Evolutionary conservation across 2,797 vertebrate genomes (phyloP), one percentile per base, ranked within the genome.

Genomic region (Hypotaenidia philippensis): DNA sequence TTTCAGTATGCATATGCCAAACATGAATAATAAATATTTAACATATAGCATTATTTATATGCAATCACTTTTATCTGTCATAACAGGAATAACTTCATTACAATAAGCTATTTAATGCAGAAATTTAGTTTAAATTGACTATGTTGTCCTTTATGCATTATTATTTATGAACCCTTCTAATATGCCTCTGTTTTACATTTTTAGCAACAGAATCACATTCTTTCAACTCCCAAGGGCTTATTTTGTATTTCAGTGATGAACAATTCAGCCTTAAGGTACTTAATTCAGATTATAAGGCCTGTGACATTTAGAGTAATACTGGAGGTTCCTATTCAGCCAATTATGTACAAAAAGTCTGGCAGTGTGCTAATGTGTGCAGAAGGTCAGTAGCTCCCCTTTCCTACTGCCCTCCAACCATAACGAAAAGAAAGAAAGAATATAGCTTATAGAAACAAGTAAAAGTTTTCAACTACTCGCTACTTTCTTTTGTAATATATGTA

Each of bases 1-100:
- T 94, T 96, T 94, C 81, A 87, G 32, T 49, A 78, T 88, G 59
- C n/a, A 66, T 88, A 82, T 85, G 49, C 59, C 56, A 96, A 76
- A 87, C 59, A 87, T 83, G 29, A 92, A 92, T 93, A 94, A 96
- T 79, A 97, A 97, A 85, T 89, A 79, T 64, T 38, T 31, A 93
- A 77, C 52, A 64, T 85, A 93, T 49, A 91, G 7, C 22, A 66
- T 86, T 95, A 91, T 92, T 96, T 94, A 92, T 80, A 83, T 55
- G 59, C 76, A 91, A 77, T 87, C 47, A 70, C 41, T 95, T 97
- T 89, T 47, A 50, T 56, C 79, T 91, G 53, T 70, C 75, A 72
- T 23, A 92, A 85, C 80, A 89, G 13, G 14, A 47, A 81, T 56
- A 90, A 56, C n/a, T 93, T 66, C 56, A 91, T 88, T 95, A 17